Percentiles rank a stretch among this genome's conserved stretches.
These are phyloP conservation scores for Maniola hyperantus DNA, from an alignment of 2,888 invertebrate genomes.

Conservation along the genomic window DNA sequence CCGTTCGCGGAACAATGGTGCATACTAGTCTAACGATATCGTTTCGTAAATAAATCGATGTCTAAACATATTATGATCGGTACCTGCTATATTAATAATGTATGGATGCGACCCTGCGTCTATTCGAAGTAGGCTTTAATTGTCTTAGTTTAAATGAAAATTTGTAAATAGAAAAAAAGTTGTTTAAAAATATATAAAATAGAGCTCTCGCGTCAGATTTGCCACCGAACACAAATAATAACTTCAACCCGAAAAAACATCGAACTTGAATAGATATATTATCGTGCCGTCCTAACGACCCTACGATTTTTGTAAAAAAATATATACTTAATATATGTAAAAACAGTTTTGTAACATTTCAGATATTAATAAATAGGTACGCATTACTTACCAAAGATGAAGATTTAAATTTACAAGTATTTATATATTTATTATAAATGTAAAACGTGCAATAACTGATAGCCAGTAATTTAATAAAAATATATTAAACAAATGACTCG, in stretches of 20 bases:
- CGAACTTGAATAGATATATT: conserved; percentile 80
- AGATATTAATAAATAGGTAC: conserved; percentile 78
- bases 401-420: conserved; percentile 81
- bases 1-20: conserved; percentile 75
- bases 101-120: conserved; percentile 81
- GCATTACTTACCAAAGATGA: conserved; percentile 80
- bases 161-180: conserved; percentile 75
- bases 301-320: conserved; percentile 82
- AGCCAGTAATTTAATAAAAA: conserved; percentile 80
- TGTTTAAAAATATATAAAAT: conserved; percentile 56
- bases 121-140: conserved; percentile 81
- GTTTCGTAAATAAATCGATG: conserved; percentile 63
- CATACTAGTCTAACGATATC: conserved; percentile 73
- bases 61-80: conserved; percentile 76
- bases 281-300: conserved; percentile 83
- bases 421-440: conserved; percentile 83
- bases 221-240: conserved; percentile 50
- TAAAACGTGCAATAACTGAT: conserved; percentile 84
- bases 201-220: conserved; percentile 61
- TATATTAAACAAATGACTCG: conserved; percentile 77
- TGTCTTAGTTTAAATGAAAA: conserved; percentile 81
- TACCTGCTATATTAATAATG: conserved; percentile 78
- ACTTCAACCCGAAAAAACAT: conserved; percentile 71
- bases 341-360: conserved; percentile 82
- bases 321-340: conserved; percentile 76